Percentiles rank a stretch among this genome's conserved stretches.
Conservation (phyloP, 2,888 invertebrate species). For the Drosophila mettleri region DNA sequence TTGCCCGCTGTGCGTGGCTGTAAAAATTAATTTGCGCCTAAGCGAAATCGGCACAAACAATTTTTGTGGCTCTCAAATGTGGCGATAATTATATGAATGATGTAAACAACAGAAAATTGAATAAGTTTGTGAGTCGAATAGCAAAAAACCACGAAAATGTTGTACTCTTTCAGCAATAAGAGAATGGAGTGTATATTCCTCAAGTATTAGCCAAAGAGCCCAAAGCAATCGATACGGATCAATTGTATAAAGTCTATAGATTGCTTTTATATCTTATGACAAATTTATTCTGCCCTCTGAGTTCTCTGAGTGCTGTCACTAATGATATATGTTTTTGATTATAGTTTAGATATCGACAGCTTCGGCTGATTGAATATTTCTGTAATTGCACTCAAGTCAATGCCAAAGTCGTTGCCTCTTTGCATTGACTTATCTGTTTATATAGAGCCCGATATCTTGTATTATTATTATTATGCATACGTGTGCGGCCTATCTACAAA, state of each 20-base stretch:
- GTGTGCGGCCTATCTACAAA: constrained; percentile 64
- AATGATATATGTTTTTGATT: constrained; percentile 21
- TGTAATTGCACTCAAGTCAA: constrained; percentile 63
- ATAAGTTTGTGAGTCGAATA: not conserved
- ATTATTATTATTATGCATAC: constrained; percentile 50
- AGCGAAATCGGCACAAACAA: constrained; percentile 2
- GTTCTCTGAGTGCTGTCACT: constrained; percentile 11
- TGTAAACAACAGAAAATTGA: constrained; percentile 25
- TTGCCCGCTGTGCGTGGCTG: constrained; percentile 27
- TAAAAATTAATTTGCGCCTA: constrained; percentile 7
- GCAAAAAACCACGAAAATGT: too few species aligned
- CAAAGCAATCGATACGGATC: not conserved
- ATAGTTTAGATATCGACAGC: constrained; percentile 20
- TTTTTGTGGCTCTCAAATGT: constrained; percentile 12
- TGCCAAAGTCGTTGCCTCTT: constrained; percentile 65
- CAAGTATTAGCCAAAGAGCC: too few species aligned
- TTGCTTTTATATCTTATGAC: not conserved
- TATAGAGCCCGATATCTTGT: constrained; percentile 51
- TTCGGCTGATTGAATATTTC: constrained; percentile 58
- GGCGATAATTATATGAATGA: constrained; percentile 47
- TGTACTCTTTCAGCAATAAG: not conserved
- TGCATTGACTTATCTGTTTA: constrained; percentile 47
- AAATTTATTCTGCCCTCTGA: not conserved
- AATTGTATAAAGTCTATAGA: not conserved
- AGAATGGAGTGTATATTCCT: not conserved